Percentiles rank a stretch among this genome's conserved stretches.
Conservation (phyloP, 2,113 vertebrate genomes). For the Larimichthys crocea region DNA sequence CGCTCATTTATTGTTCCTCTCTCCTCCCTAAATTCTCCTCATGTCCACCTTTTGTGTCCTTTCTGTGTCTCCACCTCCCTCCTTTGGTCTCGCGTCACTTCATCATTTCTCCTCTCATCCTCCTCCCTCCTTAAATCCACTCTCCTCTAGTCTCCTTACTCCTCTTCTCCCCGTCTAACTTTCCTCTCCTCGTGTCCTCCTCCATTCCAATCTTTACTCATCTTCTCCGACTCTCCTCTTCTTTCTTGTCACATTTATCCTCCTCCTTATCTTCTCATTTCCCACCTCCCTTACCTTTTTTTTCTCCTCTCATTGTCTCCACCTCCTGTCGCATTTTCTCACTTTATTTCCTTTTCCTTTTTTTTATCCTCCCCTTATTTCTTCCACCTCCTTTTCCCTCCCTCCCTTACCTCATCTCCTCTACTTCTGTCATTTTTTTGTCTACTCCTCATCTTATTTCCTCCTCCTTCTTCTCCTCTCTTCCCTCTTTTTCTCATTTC, state of each 20-base stretch:
- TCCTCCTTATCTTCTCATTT: background rate
- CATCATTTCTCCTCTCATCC: background rate
- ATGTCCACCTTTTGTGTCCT: background rate
- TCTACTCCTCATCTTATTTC: background rate
- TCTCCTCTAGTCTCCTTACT: background rate
- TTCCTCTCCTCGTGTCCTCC: background rate
- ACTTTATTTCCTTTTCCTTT: background rate
- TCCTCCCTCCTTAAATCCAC: background rate
- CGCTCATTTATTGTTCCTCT: background rate
- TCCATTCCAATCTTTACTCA: too few relatives aligned
- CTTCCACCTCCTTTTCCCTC: background rate
- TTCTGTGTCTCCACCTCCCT: background rate
- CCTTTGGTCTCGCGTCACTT: background rate
- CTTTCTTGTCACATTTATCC: too few relatives aligned
- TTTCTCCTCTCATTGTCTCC: background rate
- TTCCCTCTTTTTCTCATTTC: too few relatives aligned
- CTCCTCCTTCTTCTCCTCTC: background rate
- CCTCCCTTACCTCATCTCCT: too few relatives aligned
- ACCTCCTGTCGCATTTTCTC: background rate
- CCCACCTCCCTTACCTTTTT: background rate
- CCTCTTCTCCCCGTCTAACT: background rate
- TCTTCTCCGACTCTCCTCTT: background rate
- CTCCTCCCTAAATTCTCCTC: background rate
- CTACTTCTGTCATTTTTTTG: background rate
- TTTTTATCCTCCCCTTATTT: background rate